phyloP scores from a whole-genome alignment of 1,140 invertebrate genomes.

The Cecropterus lyciades region DNA sequence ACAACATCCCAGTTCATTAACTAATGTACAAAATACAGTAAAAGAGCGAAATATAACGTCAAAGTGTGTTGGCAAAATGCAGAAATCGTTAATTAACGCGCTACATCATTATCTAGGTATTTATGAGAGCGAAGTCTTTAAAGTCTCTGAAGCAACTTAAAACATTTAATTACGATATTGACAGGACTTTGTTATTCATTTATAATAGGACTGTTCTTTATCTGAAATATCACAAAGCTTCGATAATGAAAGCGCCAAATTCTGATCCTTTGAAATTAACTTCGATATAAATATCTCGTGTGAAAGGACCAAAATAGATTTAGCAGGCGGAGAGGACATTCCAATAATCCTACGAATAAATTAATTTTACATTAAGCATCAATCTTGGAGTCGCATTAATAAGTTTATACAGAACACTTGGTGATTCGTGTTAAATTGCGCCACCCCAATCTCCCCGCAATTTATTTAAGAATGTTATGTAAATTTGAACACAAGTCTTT shows the following conservation, averaged over 20 bases:
- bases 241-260: constrained; percentile 24
- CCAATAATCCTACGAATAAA: constrained; percentile 68
- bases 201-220: constrained; percentile 28
- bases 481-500: constrained; percentile 84
- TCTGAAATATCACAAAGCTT: constrained; percentile 14
- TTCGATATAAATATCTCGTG: constrained; percentile 13
- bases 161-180: constrained; percentile 37
- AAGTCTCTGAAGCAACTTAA: constrained; percentile 31
- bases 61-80: constrained; percentile 28
- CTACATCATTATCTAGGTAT: constrained; percentile 42
- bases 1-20: too few species aligned
- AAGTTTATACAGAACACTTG: constrained; percentile 66
- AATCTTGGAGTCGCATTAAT: constrained; percentile 72
- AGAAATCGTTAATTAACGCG: constrained; percentile 49
- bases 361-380: constrained; percentile 75
- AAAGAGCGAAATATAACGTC: constrained; percentile 16
- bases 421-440: constrained; percentile 59
- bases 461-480: constrained; percentile 84
- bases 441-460: constrained; percentile 66
- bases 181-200: constrained; percentile 20
- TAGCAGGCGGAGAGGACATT: constrained; percentile 37
- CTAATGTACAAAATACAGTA: too few species aligned
- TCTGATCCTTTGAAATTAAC: constrained; percentile 19
- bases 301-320: constrained; percentile 1
- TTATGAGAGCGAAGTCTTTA: constrained; percentile 35